These are phyloP conservation scores for Drosophila lutescens DNA, from an alignment of 2,888 invertebrate species.

Conservation along the genomic window DNA sequence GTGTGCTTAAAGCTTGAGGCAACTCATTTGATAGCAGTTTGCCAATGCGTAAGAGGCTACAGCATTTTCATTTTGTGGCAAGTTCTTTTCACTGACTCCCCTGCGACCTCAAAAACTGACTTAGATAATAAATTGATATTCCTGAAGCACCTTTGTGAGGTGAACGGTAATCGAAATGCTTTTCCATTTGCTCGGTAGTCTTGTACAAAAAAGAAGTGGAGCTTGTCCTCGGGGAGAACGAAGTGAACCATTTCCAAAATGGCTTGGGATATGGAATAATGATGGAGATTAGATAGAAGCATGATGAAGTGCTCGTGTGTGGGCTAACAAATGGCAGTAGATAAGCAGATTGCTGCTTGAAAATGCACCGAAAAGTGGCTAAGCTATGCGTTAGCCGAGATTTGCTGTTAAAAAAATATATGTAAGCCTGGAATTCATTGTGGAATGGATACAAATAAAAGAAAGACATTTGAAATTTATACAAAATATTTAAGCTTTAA, in stretches of 20 bases:
- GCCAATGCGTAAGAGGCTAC: constrained; percentile 16
- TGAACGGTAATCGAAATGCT: constrained; percentile 48
- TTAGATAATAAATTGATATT: constrained; percentile 52
- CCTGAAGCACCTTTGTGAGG: constrained; percentile 30
- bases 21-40: constrained; percentile 23
- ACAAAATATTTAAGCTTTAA: too few relatives aligned
- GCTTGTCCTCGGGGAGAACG: constrained; percentile 8
- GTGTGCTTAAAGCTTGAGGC: constrained; percentile 22
- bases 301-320: constrained; percentile 36
- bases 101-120: constrained; percentile 7
- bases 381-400: constrained; percentile 8
- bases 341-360: constrained; percentile 26
- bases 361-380: constrained; percentile 16
- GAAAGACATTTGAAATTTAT: too few relatives aligned
- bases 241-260: constrained; percentile 24
- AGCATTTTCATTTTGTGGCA: constrained; percentile 39
- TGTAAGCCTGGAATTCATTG: too few relatives aligned
- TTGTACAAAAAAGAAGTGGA: background rate
- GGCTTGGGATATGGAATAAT: constrained; percentile 35
- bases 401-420: background rate
- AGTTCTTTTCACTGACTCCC: constrained; percentile 28
- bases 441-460: too few relatives aligned
- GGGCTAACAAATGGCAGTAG: constrained; percentile 32
- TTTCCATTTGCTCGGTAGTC: constrained; percentile 27
- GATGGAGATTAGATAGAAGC: constrained; percentile 47